These are phyloP conservation scores for Sinocyclocheilus maitianheensis DNA, from an alignment of 2,113 vertebrate species.

Conservation along the genomic window DNA sequence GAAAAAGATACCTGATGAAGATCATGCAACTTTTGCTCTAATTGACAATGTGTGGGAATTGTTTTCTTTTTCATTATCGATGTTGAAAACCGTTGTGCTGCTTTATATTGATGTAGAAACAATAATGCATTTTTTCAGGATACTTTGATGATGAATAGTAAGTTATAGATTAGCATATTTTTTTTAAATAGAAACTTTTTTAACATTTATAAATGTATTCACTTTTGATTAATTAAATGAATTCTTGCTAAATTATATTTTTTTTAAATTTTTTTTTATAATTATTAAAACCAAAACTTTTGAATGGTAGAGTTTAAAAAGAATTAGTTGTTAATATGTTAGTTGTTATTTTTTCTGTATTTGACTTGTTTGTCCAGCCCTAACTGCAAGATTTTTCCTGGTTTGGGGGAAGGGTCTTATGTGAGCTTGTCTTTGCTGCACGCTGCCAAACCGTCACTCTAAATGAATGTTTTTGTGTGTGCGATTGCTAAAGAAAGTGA, in stretches of 20 bases:
- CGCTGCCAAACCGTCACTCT: conserved; percentile 5
- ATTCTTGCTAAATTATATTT: neutral
- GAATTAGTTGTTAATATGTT: neutral
- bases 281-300: neutral
- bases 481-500: conserved; percentile 10
- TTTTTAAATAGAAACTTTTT: no score
- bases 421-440: neutral
- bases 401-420: conserved; percentile 26
- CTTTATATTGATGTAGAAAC: neutral
- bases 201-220: no score
- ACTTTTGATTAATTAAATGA: neutral
- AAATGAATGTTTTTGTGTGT: conserved; percentile 31
- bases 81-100: neutral
- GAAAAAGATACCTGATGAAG: no score
- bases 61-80: neutral
- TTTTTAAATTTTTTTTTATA: neutral
- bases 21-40: no score
- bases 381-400: neutral
- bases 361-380: neutral
- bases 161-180: no score
- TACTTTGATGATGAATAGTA: no score
- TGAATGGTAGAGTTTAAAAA: neutral
- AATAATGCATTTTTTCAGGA: no score
- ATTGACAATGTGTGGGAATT: no score
- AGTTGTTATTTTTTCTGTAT: neutral